A percentile compares a stretch with the other conserved stretches of the same genome.
Conservation (phyloP, 1,140 invertebrate genomes). For the Musca domestica region DNA sequence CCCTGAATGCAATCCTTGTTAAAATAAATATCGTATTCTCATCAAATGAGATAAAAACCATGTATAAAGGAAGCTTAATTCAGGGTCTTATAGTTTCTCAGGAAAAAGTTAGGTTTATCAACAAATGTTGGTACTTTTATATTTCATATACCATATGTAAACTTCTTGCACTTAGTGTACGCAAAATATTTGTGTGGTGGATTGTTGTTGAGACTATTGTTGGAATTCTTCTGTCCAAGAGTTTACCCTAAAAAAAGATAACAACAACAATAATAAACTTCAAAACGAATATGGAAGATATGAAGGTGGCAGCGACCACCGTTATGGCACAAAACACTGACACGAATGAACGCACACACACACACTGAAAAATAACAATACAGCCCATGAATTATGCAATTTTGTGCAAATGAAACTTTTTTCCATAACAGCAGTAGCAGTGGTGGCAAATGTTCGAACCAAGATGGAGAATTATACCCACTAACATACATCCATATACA, state of each 20-base stretch:
- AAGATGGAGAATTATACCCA: not conserved
- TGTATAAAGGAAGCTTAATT: too few species aligned
- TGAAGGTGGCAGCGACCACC: not conserved
- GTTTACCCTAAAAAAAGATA: conserved; percentile 1
- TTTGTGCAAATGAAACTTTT: conserved; percentile 17
- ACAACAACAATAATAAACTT: not conserved
- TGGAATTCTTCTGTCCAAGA: conserved; percentile 13
- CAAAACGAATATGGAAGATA: not conserved
- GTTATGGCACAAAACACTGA: not conserved
- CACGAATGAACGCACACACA: not conserved
- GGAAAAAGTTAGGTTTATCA: too few species aligned
- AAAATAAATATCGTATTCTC: too few species aligned
- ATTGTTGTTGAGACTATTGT: not conserved
- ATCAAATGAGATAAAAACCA: too few species aligned
- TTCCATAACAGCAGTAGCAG: not conserved
- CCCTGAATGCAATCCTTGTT: too few species aligned
- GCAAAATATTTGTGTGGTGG: not conserved
- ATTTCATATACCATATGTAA: too few species aligned
- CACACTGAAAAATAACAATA: conserved; percentile 7
- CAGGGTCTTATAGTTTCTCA: too few species aligned
- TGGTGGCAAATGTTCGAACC: not conserved
- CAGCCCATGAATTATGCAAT: conserved; percentile 18
- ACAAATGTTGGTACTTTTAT: too few species aligned
- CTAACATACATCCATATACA: conserved; percentile 7
- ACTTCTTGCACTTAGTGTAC: too few species aligned